phyloP scores from a whole-genome alignment of 2,113 vertebrate genomes.

The Nesoenas mayeri region DNA sequence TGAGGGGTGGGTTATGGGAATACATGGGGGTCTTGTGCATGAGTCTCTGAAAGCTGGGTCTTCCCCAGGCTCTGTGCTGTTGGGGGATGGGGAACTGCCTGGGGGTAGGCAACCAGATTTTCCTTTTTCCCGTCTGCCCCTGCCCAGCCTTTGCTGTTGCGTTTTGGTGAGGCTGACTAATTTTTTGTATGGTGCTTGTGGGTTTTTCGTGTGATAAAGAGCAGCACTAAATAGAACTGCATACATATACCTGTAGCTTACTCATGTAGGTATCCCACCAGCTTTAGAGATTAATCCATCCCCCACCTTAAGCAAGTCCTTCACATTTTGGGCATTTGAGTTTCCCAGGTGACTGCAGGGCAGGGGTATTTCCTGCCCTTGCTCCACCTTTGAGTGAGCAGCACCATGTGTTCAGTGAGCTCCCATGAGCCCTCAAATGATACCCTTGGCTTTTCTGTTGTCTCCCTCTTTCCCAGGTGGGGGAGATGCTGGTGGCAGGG shows the following conservation, averaged over 20 bases:
- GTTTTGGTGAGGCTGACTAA: not conserved
- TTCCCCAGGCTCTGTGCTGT: not conserved
- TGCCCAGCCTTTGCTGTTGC: not conserved
- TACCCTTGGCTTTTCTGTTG: not conserved
- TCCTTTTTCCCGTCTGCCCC: accelerated
- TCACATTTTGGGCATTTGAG: not conserved
- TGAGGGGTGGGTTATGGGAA: not conserved
- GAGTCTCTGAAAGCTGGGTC: not conserved
- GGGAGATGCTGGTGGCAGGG: not conserved
- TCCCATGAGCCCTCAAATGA: not conserved
- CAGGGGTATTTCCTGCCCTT: accelerated
- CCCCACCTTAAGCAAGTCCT: not conserved
- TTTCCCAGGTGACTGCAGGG: no score
- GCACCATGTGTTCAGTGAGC: not conserved
- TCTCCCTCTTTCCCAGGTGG: not conserved
- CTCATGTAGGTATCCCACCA: not conserved
- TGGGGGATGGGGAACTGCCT: not conserved
- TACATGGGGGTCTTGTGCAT: not conserved
- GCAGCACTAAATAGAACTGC: not conserved
- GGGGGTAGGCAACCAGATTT: not conserved
- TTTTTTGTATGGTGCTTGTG: no score
- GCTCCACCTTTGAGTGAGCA: not conserved
- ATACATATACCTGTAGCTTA: not conserved
- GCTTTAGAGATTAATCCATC: not conserved
- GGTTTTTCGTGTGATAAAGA: not conserved